Conservation (phyloP, 1,140 invertebrate genomes). For the Drosophila chauvacae region DNA sequence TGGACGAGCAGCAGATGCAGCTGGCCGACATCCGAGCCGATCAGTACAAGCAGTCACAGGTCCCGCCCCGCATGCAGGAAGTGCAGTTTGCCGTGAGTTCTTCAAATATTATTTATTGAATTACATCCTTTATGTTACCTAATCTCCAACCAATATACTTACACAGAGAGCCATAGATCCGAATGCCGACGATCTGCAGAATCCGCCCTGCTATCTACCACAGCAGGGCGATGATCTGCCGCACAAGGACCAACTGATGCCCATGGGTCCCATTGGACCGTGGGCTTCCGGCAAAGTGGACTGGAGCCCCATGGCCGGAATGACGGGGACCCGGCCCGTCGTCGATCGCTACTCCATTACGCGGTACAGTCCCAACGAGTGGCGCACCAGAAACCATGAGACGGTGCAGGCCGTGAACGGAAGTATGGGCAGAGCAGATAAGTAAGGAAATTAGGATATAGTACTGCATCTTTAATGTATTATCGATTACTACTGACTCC, state of each 20-base stretch:
- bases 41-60: conserved; percentile 37
- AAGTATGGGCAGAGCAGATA: conserved; percentile 82
- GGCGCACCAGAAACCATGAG: conserved; percentile 88
- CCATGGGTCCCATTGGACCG: conserved; percentile 86
- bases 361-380: conserved; percentile 88
- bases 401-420: conserved; percentile 86
- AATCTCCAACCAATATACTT: background rate
- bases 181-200: conserved; percentile 68
- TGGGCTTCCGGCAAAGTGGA: conserved; percentile 89
- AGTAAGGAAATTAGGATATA: conserved; percentile 24
- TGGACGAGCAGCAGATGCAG: conserved; percentile 63
- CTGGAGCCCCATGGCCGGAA: conserved; percentile 88
- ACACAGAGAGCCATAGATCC: conserved; percentile 58
- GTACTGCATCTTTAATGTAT: background rate
- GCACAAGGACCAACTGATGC: conserved; percentile 73
- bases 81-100: conserved; percentile 63
- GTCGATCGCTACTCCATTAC: conserved; percentile 91
- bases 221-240: conserved; percentile 86
- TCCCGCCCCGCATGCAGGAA: conserved; percentile 33
- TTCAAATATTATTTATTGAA: background rate
- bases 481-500: background rate
- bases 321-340: conserved; percentile 89
- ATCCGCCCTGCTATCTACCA: conserved; percentile 86
- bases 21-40: conserved; percentile 49
- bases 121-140: background rate